Percentiles rank a stretch among this genome's conserved stretches.
Conservation (phyloP, 2,888 invertebrate species). For the Bombylius major region DNA sequence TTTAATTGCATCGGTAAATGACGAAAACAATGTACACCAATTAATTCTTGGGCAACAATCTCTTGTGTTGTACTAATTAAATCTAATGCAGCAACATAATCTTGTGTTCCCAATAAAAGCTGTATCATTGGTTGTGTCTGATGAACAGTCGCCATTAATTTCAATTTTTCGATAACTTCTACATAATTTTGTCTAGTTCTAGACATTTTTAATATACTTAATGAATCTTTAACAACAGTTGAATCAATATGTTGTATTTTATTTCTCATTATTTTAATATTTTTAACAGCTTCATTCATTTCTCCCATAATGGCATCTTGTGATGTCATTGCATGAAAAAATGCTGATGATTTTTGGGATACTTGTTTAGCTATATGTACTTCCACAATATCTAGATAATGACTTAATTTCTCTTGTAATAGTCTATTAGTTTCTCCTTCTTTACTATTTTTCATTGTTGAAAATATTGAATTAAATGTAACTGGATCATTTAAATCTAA, state of each 20-base stretch:
- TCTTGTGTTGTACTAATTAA: constrained; percentile 94
- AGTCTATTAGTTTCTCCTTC: constrained; percentile 44
- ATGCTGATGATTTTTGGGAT: constrained; percentile 89
- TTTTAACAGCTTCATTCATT: constrained; percentile 68
- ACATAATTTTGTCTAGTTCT: constrained; percentile 52
- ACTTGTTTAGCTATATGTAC: constrained; percentile 82
- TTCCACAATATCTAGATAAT: constrained; percentile 90
- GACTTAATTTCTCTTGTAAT: constrained; percentile 81
- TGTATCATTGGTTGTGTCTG: constrained; percentile 98
- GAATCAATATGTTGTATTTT: constrained; percentile 68
- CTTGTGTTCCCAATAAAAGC: constrained; percentile 81
- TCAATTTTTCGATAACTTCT: constrained; percentile 59
- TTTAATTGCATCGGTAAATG: constrained; percentile 90
- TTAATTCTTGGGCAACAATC: constrained; percentile 76
- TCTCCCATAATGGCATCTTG: constrained; percentile 96
- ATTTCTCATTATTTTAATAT: constrained; percentile 58
- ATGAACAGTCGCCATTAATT: constrained; percentile 87
- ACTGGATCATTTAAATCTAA: constrained; percentile 67
- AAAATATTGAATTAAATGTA: constrained; percentile 77
- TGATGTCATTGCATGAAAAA: constrained; percentile 96
- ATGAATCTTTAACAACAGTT: constrained; percentile 64
- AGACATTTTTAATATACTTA: constrained; percentile 61
- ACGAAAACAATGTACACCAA: constrained; percentile 88
- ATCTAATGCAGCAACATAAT: constrained; percentile 95
- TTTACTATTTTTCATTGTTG: constrained; percentile 39